These are phyloP conservation scores for Gobio occitaniae DNA, from an alignment of 2,797 vertebrate genomes.

Conservation along the genomic window DNA sequence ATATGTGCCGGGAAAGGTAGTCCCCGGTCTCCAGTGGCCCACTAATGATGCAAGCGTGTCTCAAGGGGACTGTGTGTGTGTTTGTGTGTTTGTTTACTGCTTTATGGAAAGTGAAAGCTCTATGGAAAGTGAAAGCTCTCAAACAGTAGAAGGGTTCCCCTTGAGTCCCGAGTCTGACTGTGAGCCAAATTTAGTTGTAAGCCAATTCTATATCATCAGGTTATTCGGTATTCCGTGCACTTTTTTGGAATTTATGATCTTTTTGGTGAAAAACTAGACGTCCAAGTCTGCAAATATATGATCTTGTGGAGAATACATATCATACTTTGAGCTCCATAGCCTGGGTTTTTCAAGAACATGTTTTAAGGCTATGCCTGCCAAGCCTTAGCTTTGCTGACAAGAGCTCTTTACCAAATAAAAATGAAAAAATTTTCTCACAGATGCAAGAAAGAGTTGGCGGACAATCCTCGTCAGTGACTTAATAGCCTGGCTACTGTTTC, in stretches of 20 bases:
- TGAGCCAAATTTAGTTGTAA: background rate
- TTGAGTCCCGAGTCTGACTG: background rate
- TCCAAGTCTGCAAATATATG: background rate
- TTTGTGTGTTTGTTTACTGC: constrained; percentile 50
- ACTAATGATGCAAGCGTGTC: constrained; percentile 37
- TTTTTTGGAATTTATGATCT: constrained; percentile 17
- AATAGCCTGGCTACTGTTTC: constrained; percentile 73
- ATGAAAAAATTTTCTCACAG: constrained; percentile 51
- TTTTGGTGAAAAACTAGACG: background rate
- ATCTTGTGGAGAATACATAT: constrained; percentile 14
- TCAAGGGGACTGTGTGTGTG: constrained; percentile 31
- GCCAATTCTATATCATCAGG: background rate
- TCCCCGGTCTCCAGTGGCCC: constrained; percentile 31
- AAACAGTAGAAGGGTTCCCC: constrained; percentile 11
- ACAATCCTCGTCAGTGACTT: constrained; percentile 72
- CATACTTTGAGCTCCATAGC: background rate
- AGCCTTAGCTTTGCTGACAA: constrained; percentile 21
- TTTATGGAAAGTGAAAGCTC: constrained; percentile 47
- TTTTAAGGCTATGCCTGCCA: background rate
- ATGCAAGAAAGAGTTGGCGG: constrained; percentile 72
- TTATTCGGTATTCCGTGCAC: background rate
- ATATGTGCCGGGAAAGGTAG: constrained; percentile 45
- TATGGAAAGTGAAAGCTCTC: constrained; percentile 44
- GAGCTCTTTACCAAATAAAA: constrained; percentile 40
- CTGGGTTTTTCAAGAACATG: background rate